phyloP scores from a whole-genome alignment of 30 jellyfish, hydroid and myxozoan species.

The Turritopsis rubra region DNA sequence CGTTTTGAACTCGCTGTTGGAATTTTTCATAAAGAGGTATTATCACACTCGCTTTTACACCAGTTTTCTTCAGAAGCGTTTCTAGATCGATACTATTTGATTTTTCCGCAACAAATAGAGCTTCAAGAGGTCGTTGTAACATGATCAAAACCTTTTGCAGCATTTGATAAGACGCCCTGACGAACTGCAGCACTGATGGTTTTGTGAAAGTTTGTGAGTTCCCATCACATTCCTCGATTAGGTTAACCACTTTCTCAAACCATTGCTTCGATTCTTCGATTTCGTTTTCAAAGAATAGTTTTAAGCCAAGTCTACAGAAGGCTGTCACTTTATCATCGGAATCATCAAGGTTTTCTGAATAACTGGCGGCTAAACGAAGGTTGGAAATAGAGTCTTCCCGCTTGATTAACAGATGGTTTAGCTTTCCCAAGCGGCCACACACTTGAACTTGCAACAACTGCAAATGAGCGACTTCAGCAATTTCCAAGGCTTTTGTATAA shows the following conservation, averaged over 20 bases:
- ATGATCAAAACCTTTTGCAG: conserved; percentile 51
- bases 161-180: conserved; percentile 76
- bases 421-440: conserved; percentile 33
- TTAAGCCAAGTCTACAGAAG: conserved; percentile 63
- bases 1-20: conserved; percentile 35
- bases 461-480: conserved; percentile 35
- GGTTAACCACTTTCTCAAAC: conserved; percentile 34
- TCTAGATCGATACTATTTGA: conserved; percentile 24
- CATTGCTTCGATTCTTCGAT: conserved; percentile 41
- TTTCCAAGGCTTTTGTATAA: conserved; percentile 49
- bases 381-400: conserved; percentile 18
- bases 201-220: background rate
- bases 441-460: conserved; percentile 32
- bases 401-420: conserved; percentile 19
- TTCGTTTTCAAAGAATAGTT: conserved; percentile 40
- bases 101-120: conserved; percentile 77
- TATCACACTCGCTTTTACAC: background rate
- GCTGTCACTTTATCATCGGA: conserved; percentile 37
- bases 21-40: conserved; percentile 33
- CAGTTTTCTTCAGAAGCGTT: conserved; percentile 16
- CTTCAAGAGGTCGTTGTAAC: conserved; percentile 34
- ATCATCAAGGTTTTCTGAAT: conserved; percentile 33
- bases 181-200: conserved; percentile 26
- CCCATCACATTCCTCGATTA: conserved; percentile 11
- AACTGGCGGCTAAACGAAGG: conserved; percentile 50